Conservation (phyloP, 2,888 invertebrate genomes). For the Phymatocera aterrima region DNA sequence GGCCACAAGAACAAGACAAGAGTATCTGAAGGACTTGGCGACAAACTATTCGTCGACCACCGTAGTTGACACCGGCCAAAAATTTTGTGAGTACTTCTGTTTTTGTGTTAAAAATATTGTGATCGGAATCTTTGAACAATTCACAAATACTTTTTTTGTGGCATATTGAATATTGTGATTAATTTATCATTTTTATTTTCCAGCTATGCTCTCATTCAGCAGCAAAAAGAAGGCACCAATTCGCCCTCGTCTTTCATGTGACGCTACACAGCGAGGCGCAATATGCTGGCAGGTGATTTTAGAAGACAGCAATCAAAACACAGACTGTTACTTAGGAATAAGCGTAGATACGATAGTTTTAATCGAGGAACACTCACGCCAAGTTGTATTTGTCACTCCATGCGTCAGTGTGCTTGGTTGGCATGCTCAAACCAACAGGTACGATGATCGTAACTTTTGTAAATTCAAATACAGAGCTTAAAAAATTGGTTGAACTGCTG, state of each 20-base stretch:
- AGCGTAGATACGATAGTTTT: slow-evolving; percentile 92
- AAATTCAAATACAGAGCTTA: not conserved
- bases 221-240: slow-evolving; percentile 87
- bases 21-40: slow-evolving; percentile 95
- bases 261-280: slow-evolving; percentile 85
- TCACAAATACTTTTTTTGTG: too few relatives aligned
- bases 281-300: slow-evolving; percentile 89
- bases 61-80: slow-evolving; percentile 89
- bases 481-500: not conserved
- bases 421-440: slow-evolving; percentile 80
- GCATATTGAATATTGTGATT: too few relatives aligned
- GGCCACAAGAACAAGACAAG: slow-evolving; percentile 96
- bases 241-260: slow-evolving; percentile 84
- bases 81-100: slow-evolving; percentile 85
- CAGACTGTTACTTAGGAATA: slow-evolving; percentile 90
- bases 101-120: too few relatives aligned
- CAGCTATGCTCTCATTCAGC: slow-evolving; percentile 86
- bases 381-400: slow-evolving; percentile 91
- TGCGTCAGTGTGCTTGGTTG: slow-evolving; percentile 88
- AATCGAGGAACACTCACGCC: slow-evolving; percentile 88
- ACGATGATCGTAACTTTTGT: slow-evolving; percentile 42
- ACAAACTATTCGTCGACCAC: slow-evolving; percentile 89
- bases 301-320: slow-evolving; percentile 81
- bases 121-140: too few relatives aligned
- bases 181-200: slow-evolving; percentile 61